These are phyloP conservation scores for Sturnus vulgaris DNA, from an alignment of 2,113 vertebrate species.

Conservation along the genomic window DNA sequence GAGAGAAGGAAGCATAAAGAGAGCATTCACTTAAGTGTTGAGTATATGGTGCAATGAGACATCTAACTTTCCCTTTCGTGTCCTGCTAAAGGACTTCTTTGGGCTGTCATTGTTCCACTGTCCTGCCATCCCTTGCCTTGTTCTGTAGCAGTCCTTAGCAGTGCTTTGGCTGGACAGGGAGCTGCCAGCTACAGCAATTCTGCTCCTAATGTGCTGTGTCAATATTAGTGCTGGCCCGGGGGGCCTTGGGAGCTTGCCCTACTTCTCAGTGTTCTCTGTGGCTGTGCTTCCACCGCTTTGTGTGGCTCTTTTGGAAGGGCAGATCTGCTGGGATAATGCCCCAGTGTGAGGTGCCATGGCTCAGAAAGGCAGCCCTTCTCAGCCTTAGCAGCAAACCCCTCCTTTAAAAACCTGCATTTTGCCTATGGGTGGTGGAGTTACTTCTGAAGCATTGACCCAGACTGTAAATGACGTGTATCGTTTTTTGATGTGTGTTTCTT, in stretches of 20 bases:
- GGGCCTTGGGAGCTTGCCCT: slow-evolving; percentile 7
- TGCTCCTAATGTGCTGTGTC: neutral
- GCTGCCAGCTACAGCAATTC: neutral
- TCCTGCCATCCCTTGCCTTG: neutral
- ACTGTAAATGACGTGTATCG: neutral
- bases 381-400: neutral
- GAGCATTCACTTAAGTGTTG: neutral
- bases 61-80: neutral
- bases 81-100: neutral
- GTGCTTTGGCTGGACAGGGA: neutral
- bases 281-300: neutral
- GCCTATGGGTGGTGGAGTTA: neutral
- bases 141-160: rapidly evolving
- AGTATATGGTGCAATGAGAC: neutral
- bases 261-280: neutral
- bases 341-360: neutral
- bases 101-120: neutral
- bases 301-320: neutral
- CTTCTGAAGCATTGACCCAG: neutral
- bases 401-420: neutral
- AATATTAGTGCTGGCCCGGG: neutral
- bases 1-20: neutral
- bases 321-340: neutral
- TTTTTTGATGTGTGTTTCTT: neutral
- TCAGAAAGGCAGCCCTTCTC: neutral